A percentile compares a stretch with the other conserved stretches of the same genome.
Evolutionary conservation across 2,797 vertebrate genomes (phyloP).

Genomic region (Odontamblyopus lacepedii): DNA sequence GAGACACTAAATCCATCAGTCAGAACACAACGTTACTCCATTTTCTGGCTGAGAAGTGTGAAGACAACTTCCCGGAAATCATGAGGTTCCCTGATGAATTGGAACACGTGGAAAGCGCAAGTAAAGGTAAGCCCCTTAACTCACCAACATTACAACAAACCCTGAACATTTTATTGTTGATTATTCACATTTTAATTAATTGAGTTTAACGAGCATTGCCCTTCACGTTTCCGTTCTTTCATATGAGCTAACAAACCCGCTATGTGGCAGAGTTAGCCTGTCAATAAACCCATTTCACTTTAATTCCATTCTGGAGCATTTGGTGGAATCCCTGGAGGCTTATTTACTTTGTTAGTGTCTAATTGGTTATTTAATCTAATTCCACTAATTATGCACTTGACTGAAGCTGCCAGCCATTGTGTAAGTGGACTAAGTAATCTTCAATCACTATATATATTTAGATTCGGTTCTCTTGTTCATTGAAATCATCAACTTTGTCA

Average conservation of each 20-base stretch:
- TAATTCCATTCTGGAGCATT: slow-evolving; percentile 73
- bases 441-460: slow-evolving; percentile 50
- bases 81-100: slow-evolving; percentile 93
- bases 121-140: slow-evolving; percentile 84
- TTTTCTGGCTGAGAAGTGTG: slow-evolving; percentile 92
- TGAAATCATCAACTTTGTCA: slow-evolving; percentile 57
- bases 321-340: slow-evolving; percentile 70
- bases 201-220: slow-evolving; percentile 8
- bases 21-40: slow-evolving; percentile 92
- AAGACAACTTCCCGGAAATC: slow-evolving; percentile 85
- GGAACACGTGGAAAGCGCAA: slow-evolving; percentile 90
- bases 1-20: slow-evolving; percentile 93
- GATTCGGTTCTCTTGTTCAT: slow-evolving; percentile 43
- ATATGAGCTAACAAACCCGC: slow-evolving; percentile 19
- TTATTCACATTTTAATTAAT: not conserved
- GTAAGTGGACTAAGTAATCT: slow-evolving; percentile 63
- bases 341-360: slow-evolving; percentile 80
- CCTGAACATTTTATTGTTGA: not conserved
- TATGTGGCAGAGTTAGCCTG: slow-evolving; percentile 56
- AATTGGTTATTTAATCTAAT: slow-evolving; percentile 84
- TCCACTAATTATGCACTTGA: slow-evolving; percentile 76
- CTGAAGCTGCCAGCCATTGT: slow-evolving; percentile 70
- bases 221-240: slow-evolving; percentile 20
- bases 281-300: slow-evolving; percentile 76
- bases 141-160: not conserved